Base-by-base conservation (phyloP, 2,888 invertebrate genomes). In the Callyntrura guangdongensis region DNA sequence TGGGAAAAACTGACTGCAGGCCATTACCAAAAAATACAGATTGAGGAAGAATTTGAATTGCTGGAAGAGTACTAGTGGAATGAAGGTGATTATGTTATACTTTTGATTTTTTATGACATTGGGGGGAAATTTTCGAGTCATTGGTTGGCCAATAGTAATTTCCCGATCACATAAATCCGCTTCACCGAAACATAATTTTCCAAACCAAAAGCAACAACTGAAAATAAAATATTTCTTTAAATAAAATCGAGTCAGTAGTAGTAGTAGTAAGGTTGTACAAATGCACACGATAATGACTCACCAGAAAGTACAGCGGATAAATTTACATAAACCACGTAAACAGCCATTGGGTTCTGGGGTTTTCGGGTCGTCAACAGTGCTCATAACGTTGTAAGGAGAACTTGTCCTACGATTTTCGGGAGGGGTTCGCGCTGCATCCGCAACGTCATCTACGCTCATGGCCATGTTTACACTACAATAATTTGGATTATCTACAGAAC, bases 31-130 rank as follows among this genome's bases (percentile, higher is more conserved):
- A 95, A 99, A 99, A 95, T 99, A 99, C 90, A 99, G 95, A 95
- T 99, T 99, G 93, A 99, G 96, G 95, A 99, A 99, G 95, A 99
- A 99, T 94, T 98, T 98, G 96, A 99, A 99, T 95, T 99, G 99
- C 95, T 99, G 99, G 95, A 97, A 99, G 92, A 99, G 96, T 91
- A 99, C 96, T 95, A 98, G 95, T 4, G 98, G 98, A 94, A 98
- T 96, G 96, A 98, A 98, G 95, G 98, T 98, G 94, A 98, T 96
- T 94, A 98, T 96, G 95, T 98, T 99, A 96, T 99, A 99, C 96
- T 99, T 99, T 96, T 98, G 98, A 96, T 99, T 99, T 94, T 99
- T 97, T 93, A 99, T 99, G 94, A 98, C 98, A 95, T 99, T 99
- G 91, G 98, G 97, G 89, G 99, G 98, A 95, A 97, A 99, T 94